Evolutionary conservation across 1,140 invertebrate genomes (phyloP).

Genomic region (Pectinophora gossypiella): DNA sequence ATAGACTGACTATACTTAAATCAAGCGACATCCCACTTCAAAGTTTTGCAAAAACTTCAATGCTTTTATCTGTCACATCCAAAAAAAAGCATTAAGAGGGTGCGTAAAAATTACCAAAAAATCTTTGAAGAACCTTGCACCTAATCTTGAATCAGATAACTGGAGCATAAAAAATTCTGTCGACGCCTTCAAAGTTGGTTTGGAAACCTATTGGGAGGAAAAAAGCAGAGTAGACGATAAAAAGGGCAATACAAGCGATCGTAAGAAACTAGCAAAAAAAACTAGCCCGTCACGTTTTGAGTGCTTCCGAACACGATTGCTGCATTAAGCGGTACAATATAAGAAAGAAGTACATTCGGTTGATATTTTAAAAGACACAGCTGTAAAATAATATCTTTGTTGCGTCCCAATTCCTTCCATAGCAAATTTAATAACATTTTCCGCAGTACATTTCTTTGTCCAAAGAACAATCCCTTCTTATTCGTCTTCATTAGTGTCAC

Average conservation of each 20-base stretch:
- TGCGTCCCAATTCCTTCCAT: too few species aligned
- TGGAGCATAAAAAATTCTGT: conserved; percentile 36
- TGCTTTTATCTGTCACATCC: background rate
- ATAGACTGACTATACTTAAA: background rate
- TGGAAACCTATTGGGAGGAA: conserved; percentile 14
- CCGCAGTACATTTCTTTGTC: too few species aligned
- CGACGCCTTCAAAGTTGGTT: conserved; percentile 1
- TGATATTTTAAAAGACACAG: background rate
- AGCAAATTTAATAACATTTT: too few species aligned
- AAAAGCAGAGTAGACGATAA: conserved; percentile 27
- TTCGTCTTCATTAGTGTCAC: too few species aligned
- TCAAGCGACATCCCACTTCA: background rate
- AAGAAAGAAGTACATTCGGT: background rate
- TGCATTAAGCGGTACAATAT: conserved; percentile 30
- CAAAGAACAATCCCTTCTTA: too few species aligned
- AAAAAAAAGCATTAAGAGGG: conserved; percentile 6
- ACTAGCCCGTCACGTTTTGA: conserved; percentile 44
- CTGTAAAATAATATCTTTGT: too few species aligned
- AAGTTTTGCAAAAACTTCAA: background rate
- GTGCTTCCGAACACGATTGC: conserved; percentile 52
- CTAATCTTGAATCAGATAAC: conserved; percentile 59
- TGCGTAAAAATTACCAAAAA: conserved; percentile 30
- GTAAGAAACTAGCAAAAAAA: conserved; percentile 41
- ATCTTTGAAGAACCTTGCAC: conserved; percentile 41
- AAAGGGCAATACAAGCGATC: conserved; percentile 33